These are phyloP conservation scores for Neodiprion fabricii DNA, from an alignment of 1,140 invertebrate genomes.

Conservation along the genomic window DNA sequence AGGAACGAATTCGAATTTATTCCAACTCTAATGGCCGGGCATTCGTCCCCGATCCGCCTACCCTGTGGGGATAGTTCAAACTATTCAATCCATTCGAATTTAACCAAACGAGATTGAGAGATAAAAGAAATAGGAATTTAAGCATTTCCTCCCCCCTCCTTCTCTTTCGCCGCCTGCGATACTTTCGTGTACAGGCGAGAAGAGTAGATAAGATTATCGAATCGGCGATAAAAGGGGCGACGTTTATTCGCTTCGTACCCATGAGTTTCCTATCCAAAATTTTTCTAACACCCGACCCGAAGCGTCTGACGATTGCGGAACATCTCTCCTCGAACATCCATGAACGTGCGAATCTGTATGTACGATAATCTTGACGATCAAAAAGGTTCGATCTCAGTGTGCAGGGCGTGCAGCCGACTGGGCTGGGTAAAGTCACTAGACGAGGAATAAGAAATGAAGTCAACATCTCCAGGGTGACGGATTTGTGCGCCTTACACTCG, in stretches of 20 bases:
- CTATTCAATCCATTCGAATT: slow-evolving; percentile 19
- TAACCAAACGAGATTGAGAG: slow-evolving; percentile 25
- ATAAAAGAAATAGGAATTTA: slow-evolving; percentile 27
- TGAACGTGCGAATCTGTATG: not conserved
- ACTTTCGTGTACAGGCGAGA: not conserved
- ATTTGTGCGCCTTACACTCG: not conserved
- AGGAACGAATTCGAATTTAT: slow-evolving; percentile 25
- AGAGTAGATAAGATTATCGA: not conserved
- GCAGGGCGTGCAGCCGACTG: not conserved
- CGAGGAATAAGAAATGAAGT: slow-evolving; percentile 1
- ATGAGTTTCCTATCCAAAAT: too few relatives aligned
- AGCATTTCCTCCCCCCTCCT: slow-evolving; percentile 12
- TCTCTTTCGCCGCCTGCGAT: not conserved
- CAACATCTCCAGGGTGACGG: not conserved
- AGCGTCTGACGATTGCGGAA: too few relatives aligned
- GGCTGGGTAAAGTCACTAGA: not conserved
- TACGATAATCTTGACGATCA: not conserved
- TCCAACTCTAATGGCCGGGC: slow-evolving; percentile 10
- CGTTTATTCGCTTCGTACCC: too few relatives aligned
- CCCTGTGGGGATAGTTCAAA: slow-evolving; percentile 17
- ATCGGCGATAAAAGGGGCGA: too few relatives aligned
- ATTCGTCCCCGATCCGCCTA: slow-evolving; percentile 12
- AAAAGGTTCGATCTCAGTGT: not conserved
- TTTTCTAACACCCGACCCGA: too few relatives aligned
- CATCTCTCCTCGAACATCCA: too few relatives aligned